Evolutionary conservation across 2,888 invertebrate species (phyloP).

Genomic region (Hybos culiciformis): DNA sequence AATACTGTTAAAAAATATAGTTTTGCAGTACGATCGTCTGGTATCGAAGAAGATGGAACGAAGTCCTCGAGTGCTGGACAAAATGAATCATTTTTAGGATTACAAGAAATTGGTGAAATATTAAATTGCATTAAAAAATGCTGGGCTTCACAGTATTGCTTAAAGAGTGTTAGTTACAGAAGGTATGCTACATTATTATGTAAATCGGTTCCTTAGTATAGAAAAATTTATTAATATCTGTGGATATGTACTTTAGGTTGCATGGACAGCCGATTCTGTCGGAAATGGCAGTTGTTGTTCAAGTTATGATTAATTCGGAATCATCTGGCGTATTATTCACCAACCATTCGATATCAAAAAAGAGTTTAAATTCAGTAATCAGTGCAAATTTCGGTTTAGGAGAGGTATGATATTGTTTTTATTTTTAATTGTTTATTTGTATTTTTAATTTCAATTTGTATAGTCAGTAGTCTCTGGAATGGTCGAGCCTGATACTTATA

Average conservation of each 20-base stretch:
- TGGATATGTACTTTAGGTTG: constrained; percentile 42
- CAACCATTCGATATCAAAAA: constrained; percentile 57
- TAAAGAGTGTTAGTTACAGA: constrained; percentile 63
- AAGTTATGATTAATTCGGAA: constrained; percentile 57
- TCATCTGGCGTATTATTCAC: constrained; percentile 72
- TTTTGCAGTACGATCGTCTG: constrained; percentile 56
- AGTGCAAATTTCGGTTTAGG: constrained; percentile 74
- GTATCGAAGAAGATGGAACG: constrained; percentile 65
- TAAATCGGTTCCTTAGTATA: too few species aligned
- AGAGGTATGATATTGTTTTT: constrained; percentile 43
- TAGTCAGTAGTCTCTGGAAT: constrained; percentile 68
- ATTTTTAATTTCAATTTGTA: constrained; percentile 15
- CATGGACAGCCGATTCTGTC: constrained; percentile 54
- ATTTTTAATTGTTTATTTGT: background rate
- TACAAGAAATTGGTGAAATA: constrained; percentile 41
- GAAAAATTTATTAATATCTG: constrained; percentile 14
- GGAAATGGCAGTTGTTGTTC: constrained; percentile 68
- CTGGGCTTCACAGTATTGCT: constrained; percentile 71
- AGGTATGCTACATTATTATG: constrained; percentile 38
- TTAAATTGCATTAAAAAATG: constrained; percentile 49
- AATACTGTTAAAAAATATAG: constrained; percentile 25
- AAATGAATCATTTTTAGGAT: constrained; percentile 63
- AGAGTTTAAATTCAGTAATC: constrained; percentile 52
- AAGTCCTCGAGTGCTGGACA: constrained; percentile 74
- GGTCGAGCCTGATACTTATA: constrained; percentile 62